Evolutionary conservation across 2,113 vertebrate species (phyloP).

Genomic region (Charadrius vociferus): DNA sequence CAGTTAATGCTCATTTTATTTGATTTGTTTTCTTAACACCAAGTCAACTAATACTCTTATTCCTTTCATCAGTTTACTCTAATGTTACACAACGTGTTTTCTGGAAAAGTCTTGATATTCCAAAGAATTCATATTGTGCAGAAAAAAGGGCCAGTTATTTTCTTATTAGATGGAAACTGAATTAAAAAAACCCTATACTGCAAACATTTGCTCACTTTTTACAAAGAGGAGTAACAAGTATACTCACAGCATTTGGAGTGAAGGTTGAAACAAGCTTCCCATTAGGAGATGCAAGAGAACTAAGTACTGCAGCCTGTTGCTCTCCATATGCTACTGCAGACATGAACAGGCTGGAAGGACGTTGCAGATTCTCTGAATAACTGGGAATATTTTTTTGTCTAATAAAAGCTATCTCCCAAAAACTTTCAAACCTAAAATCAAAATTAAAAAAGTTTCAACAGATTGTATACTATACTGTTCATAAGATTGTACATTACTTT

Average conservation of each 20-base stretch:
- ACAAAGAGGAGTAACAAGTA: slow-evolving; percentile 52
- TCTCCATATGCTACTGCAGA: slow-evolving; percentile 2
- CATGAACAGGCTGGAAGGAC: slow-evolving; percentile 61
- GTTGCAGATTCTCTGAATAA: slow-evolving; percentile 73
- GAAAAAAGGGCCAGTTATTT: background rate
- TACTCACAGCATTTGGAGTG: slow-evolving; percentile 65
- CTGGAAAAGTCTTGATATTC: background rate
- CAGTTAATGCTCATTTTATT: background rate
- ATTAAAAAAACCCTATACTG: background rate
- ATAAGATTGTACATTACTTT: background rate
- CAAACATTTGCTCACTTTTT: slow-evolving; percentile 64
- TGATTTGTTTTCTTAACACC: background rate
- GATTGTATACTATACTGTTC: background rate
- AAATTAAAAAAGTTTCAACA: background rate
- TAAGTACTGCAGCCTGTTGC: slow-evolving; percentile 51
- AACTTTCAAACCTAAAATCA: slow-evolving; percentile 81
- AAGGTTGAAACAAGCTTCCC: slow-evolving; percentile 51
- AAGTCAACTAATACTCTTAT: background rate
- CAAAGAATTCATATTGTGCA: background rate
- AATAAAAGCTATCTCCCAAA: slow-evolving; percentile 93
- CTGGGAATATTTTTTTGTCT: slow-evolving; percentile 71
- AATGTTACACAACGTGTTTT: background rate
- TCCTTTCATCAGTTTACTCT: background rate
- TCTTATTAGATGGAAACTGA: background rate
- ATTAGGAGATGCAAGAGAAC: slow-evolving; percentile 13